phyloP scores from a whole-genome alignment of 2,113 vertebrate genomes.

The Astur gentilis region DNA sequence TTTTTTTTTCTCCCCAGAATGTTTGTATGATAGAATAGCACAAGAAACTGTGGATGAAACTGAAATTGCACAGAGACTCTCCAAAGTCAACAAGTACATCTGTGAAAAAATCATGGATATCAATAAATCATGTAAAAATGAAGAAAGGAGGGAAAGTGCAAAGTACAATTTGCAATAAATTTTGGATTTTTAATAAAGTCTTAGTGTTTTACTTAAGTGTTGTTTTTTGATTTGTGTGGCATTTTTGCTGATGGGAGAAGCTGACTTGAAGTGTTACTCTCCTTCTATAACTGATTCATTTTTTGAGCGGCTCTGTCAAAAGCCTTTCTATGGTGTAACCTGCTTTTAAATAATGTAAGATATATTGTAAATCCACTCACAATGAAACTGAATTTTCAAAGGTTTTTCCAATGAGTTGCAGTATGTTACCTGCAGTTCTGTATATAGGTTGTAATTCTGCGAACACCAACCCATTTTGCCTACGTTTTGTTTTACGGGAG shows the following conservation, averaged over 20 bases:
- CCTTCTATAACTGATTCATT: neutral
- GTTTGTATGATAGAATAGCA: constrained; percentile 98
- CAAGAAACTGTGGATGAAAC: constrained; percentile 98
- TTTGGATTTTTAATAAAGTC: constrained; percentile 79
- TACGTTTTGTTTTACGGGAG: neutral
- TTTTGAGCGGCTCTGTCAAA: constrained; percentile 12
- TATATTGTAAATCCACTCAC: neutral
- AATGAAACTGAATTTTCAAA: neutral
- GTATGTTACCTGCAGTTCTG: neutral
- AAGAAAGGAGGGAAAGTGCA: constrained; percentile 93
- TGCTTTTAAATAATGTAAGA: constrained; percentile 27
- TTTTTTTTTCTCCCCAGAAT: constrained; percentile 79
- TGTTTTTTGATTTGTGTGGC: constrained; percentile 55
- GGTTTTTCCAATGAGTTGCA: neutral
- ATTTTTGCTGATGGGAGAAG: constrained; percentile 20
- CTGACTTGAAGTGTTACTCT: neutral
- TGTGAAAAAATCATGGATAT: constrained; percentile 99
- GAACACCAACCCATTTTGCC: neutral
- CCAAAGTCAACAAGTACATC: constrained; percentile 99
- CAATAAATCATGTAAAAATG: constrained; percentile 99
- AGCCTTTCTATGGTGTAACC: neutral
- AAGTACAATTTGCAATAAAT: constrained; percentile 89
- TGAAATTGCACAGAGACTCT: constrained; percentile 98
- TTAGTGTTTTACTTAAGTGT: constrained; percentile 70
- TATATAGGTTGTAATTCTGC: neutral